These are phyloP conservation scores for Tyrannus savana DNA, from an alignment of 2,113 vertebrate species.

Conservation along the genomic window DNA sequence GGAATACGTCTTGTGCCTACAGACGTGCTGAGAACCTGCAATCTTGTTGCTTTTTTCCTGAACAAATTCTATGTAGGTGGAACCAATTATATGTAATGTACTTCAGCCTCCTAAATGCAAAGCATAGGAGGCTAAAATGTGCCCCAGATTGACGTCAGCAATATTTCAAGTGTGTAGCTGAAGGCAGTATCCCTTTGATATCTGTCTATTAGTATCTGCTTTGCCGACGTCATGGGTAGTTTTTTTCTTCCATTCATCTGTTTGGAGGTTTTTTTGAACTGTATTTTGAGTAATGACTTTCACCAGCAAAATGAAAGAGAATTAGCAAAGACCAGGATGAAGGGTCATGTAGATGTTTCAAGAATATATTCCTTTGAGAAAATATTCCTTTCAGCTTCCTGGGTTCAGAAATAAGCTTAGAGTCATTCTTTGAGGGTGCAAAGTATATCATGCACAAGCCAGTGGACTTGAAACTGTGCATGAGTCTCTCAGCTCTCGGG, in stretches of 20 bases:
- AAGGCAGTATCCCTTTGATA: conserved; percentile 40
- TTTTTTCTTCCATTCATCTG: neutral
- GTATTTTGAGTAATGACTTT: conserved; percentile 12
- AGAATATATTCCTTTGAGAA: neutral
- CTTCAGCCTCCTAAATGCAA: conserved; percentile 57
- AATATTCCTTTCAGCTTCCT: neutral
- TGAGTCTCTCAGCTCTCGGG: neutral
- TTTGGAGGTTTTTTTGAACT: neutral
- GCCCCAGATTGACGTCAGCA: conserved; percentile 46
- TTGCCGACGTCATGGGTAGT: conserved; percentile 1
- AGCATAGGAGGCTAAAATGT: conserved; percentile 44
- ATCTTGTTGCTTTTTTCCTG: conserved; percentile 40
- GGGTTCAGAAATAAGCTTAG: neutral
- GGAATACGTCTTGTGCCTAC: neutral
- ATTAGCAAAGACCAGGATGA: neutral
- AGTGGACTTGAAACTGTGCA: neutral
- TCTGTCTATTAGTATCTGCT: conserved; percentile 9
- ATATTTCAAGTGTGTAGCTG: conserved; percentile 1
- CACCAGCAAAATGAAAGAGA: neutral
- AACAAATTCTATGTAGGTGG: conserved; percentile 53
- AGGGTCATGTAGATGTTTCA: neutral
- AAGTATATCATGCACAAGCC: neutral
- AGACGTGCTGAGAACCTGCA: neutral
- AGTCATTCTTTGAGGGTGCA: neutral
- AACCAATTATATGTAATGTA: conserved; percentile 54